Percentiles rank a stretch among this genome's conserved stretches.
phyloP scores from a whole-genome alignment of 2,888 invertebrate species.

The Apotomis capreana region DNA sequence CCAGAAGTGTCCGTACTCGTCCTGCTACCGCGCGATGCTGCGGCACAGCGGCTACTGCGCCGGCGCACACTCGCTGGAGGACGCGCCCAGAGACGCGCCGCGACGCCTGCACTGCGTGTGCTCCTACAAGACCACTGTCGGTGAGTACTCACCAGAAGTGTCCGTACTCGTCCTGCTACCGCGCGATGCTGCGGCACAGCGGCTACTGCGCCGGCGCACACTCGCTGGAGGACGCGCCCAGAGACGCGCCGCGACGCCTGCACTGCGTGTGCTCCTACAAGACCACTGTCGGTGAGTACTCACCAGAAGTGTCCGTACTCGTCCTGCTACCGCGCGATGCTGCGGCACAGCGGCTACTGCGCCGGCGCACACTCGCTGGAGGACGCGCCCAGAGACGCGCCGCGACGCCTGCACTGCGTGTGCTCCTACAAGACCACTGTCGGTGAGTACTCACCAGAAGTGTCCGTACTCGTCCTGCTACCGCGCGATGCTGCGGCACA shows the following conservation, averaged over 20 bases:
- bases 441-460: constrained; percentile 44
- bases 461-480: constrained; percentile 91
- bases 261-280: constrained; percentile 87
- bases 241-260: constrained; percentile 85
- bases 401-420: constrained; percentile 88
- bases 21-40: constrained; percentile 91
- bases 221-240: constrained; percentile 82
- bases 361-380: constrained; percentile 87
- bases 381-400: constrained; percentile 82
- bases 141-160: constrained; percentile 40
- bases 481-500: constrained; percentile 90
- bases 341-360: constrained; percentile 87
- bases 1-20: constrained; percentile 85
- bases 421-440: constrained; percentile 72
- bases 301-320: constrained; percentile 65
- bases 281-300: constrained; percentile 48
- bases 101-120: constrained; percentile 90
- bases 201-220: constrained; percentile 87
- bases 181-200: constrained; percentile 90
- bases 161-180: constrained; percentile 91
- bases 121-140: constrained; percentile 51
- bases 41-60: constrained; percentile 87
- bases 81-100: constrained; percentile 80
- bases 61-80: constrained; percentile 86
- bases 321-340: constrained; percentile 91